Base-by-base conservation (phyloP, 2,888 invertebrate species). In the Theristus sp. region DNA sequence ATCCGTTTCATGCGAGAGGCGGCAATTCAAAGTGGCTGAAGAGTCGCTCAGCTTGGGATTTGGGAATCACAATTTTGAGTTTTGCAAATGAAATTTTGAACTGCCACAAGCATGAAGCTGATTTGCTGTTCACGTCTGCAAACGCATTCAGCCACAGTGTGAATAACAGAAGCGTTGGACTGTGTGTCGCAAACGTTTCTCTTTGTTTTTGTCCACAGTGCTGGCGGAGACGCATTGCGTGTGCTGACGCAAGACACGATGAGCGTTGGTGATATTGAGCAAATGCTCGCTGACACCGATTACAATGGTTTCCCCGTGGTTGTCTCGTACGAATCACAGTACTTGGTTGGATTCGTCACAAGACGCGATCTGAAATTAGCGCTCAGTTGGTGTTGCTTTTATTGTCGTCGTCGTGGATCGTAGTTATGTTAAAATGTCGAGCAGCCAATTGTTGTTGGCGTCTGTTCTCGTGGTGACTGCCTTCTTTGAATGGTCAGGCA, bases 271-370 rank as follows among this genome's bases (percentile, higher is more conserved):
- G 93, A 98, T 74, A 84, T 93, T 63, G 93, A 94, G 75, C 84
- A 82, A 58, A 75, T 98, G 61, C 79, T 98, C 49, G 87, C 89
- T 75, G 89, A 91, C 73, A 94, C 94, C 0, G 90, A 91, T 70
- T 94, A 94, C 76, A 98, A 96, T 75, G 98, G 96, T 0, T 98
- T 94, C 77, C 98, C 98, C 0, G 94, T 99, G 20, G 93, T 98
- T 22, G 89, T 96, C 0, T 94, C 94, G 6, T 83, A 85, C 71
- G 91, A 94, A 77, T 91, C 89, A 58, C 94, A 94, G 76, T 94
- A 96, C 77, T 80, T 98, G 31, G 94, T 98, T 49, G 98, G 98
- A 26, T 96, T 94, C 75, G 93, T 96, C 22, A 79, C 90, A 61
- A 81, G 96, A 64, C 81, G 90, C 69, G 94, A 96, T 79, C 82